phyloP scores from a whole-genome alignment of 2,113 vertebrate genomes.

The Hyaena hyaena region DNA sequence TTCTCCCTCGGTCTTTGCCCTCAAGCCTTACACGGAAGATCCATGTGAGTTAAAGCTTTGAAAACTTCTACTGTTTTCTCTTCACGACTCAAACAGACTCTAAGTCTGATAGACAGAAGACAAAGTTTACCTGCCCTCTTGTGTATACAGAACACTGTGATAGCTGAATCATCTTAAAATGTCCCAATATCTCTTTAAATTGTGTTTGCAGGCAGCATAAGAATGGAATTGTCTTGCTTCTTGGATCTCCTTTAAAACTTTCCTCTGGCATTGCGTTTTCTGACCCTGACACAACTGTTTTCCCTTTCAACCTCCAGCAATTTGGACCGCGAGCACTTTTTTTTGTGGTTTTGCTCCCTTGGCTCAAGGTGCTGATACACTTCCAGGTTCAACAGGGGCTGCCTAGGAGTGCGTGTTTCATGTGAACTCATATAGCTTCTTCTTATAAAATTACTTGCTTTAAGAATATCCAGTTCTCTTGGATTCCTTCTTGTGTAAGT shows the following conservation, averaged over 20 bases:
- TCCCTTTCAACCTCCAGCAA: background rate
- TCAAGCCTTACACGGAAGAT: slow-evolving; percentile 60
- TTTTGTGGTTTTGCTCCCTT: slow-evolving; percentile 34
- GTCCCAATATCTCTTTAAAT: slow-evolving; percentile 14
- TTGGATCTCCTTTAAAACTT: slow-evolving; percentile 23
- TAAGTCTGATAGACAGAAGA: background rate
- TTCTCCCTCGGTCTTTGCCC: slow-evolving; percentile 46
- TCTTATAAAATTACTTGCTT: slow-evolving; percentile 39
- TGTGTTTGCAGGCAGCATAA: background rate
- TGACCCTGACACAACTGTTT: background rate
- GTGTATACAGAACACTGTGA: background rate
- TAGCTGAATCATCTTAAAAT: slow-evolving; percentile 17
- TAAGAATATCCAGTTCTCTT: slow-evolving; percentile 19
- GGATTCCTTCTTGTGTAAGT: background rate
- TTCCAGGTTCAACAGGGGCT: background rate
- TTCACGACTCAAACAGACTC: slow-evolving; percentile 45
- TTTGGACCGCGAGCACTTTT: background rate
- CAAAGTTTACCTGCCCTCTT: background rate
- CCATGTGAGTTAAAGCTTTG: slow-evolving; percentile 46
- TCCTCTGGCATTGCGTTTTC: background rate
- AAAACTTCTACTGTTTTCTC: slow-evolving; percentile 42
- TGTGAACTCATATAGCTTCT: background rate
- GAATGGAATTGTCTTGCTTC: slow-evolving; percentile 1
- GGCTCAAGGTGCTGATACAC: background rate
- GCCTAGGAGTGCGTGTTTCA: background rate